Base-by-base conservation (phyloP, 2,888 invertebrate species). In the Metellina segmentata region DNA sequence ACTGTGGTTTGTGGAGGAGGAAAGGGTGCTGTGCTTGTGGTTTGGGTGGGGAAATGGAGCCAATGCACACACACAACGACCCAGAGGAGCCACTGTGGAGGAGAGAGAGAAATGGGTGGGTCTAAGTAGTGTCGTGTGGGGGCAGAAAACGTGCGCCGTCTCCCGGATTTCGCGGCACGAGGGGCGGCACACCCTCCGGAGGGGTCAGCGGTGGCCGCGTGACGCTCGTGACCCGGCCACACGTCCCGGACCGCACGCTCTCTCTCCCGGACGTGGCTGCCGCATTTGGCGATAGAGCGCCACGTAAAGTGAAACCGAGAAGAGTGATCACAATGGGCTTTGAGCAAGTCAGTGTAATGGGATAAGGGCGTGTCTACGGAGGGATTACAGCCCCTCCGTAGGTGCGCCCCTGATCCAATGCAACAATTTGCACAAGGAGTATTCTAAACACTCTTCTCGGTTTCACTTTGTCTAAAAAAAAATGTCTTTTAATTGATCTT, bases 121-220 rank as follows among this genome's bases (percentile, higher is more conserved):
- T 1, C 52, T 19, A 74, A 69, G 34, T 61, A 61, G 71, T 71
- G 16, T 51, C 70, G 79, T 51, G 49, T 34, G 81, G 81, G 69
- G 34, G 90, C 51, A 74, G 7, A 69, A 85, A 85, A 51, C 85
- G 86, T 86, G 86, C 75, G n/a, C 52, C 48, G 77, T 91, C 90
- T 86, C 90, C 90, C 90, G 90, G 90, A 91, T 91, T 91, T 81
- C 11, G 90, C 81, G 81, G 90, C 81, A 81, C 71, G 71, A 69
- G 72, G 90, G 81, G 81, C 69, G 88, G 74, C 61, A 81, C 77
- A 70, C 77, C 82, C 71, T 83, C 70, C 19, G 34, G 34, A 19
- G 49, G 19, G 69, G 81, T 52, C 49, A 49, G 49, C 48, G 34
- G 34, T 34, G 34, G 11, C 19, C 70, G 72, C 83, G 89, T 83